Percentiles rank a stretch among this genome's conserved stretches.
These are phyloP conservation scores for Listronotus bonariensis DNA, from an alignment of 1,140 invertebrate species.

Conservation along the genomic window DNA sequence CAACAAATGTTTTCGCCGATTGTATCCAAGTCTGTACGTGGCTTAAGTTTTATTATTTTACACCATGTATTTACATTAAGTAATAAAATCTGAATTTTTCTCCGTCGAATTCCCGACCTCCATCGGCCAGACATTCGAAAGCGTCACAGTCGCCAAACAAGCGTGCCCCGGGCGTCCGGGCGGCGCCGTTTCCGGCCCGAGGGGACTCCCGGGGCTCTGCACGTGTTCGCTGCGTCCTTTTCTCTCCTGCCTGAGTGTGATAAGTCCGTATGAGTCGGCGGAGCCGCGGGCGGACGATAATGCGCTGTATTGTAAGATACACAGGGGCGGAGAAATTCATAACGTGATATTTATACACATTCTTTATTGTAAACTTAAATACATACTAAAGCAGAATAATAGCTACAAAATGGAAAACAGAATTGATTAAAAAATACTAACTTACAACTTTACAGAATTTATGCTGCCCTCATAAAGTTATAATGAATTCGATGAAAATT, in stretches of 20 bases:
- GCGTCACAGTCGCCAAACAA: neutral
- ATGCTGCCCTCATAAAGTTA: too few relatives aligned
- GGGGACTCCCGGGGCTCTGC: neutral
- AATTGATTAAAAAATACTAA: too few relatives aligned
- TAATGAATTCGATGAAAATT: too few relatives aligned
- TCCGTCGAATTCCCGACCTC: neutral
- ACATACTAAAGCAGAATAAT: too few relatives aligned
- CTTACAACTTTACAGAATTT: too few relatives aligned
- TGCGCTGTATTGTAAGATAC: neutral
- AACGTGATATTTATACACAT: neutral
- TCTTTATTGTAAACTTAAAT: neutral
- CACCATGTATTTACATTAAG: too few relatives aligned
- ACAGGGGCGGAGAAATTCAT: neutral
- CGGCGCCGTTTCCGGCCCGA: neutral
- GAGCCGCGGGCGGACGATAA: neutral
- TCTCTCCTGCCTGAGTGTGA: neutral
- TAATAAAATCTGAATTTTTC: too few relatives aligned
- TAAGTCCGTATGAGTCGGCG: conserved; percentile 1
- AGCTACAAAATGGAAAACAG: too few relatives aligned
- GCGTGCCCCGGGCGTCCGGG: neutral
- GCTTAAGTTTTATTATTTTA: too few relatives aligned
- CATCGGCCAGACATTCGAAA: conserved; percentile 6
- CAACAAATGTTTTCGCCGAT: too few relatives aligned
- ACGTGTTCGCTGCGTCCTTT: conserved; percentile 2
- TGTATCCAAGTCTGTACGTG: too few relatives aligned